Evolutionary conservation across 1,140 invertebrate genomes (phyloP).

Genomic region (Psilanteris sp.): DNA sequence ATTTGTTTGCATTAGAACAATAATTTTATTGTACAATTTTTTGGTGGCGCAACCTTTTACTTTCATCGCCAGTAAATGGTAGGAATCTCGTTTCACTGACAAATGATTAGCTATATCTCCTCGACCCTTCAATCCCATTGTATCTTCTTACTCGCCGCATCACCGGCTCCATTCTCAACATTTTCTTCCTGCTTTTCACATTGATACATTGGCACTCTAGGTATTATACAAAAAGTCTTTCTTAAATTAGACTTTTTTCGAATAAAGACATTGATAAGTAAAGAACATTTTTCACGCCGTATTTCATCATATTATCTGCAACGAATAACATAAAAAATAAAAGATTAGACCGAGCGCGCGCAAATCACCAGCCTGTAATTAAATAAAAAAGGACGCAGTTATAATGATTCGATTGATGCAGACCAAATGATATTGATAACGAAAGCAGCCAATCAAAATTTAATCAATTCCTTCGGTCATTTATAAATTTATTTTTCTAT

Average conservation of each 20-base stretch:
- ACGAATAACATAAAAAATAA: too few relatives aligned
- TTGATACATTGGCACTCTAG: slow-evolving; percentile 58
- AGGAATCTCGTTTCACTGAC: slow-evolving; percentile 50
- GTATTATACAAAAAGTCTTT: slow-evolving; percentile 53
- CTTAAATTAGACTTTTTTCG: slow-evolving; percentile 41
- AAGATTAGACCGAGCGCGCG: too few relatives aligned
- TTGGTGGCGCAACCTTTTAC: slow-evolving; percentile 13
- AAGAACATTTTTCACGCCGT: slow-evolving; percentile 30
- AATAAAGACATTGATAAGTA: slow-evolving; percentile 34
- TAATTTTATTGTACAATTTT: neutral
- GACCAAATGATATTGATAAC: too few relatives aligned
- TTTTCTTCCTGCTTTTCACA: slow-evolving; percentile 51
- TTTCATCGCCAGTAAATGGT: slow-evolving; percentile 30
- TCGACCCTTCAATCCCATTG: slow-evolving; percentile 62
- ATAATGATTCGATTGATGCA: too few relatives aligned
- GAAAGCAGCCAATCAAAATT: too few relatives aligned
- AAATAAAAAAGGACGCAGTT: too few relatives aligned
- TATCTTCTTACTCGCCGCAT: slow-evolving; percentile 47
- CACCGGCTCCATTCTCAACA: slow-evolving; percentile 44
- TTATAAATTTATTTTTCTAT: too few relatives aligned
- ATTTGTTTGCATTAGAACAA: neutral
- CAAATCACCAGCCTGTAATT: too few relatives aligned
- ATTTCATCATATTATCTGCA: slow-evolving; percentile 5
- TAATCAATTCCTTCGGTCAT: too few relatives aligned
- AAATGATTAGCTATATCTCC: slow-evolving; percentile 63